Base-by-base conservation (phyloP, 1,140 invertebrate genomes). In the Euwallacea similis region DNA sequence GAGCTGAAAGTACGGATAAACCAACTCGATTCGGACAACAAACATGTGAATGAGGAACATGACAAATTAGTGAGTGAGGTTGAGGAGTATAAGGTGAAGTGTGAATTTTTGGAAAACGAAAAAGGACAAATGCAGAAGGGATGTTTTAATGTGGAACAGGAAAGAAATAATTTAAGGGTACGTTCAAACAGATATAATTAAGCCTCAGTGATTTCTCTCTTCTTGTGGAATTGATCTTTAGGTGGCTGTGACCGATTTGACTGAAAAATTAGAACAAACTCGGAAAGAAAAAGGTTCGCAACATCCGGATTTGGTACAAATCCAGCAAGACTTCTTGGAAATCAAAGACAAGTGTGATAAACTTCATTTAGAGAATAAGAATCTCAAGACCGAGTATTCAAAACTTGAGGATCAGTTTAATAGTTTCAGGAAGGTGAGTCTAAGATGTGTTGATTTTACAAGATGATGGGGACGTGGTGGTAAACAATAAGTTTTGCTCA, bases 1-100 rank as follows among this genome's bases (percentile, higher is more conserved):
- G 72, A 77, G 58, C 43, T 77, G 3, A 71, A 73, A 58, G 63
- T 75, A 8, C 56, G 73, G 43, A 58, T 75, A 4, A 69, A 71
- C 8, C 75, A 78, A 60, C 42, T 81, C 4, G 68, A 73, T 8
- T 70, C 68, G 2, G 80, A 81, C 63, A 80, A 79, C 70, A 76
- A 75, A 46, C 73, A 76, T 9, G 60, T 80, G 1, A 66, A 73
- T 10, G 75, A 79, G 61, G 80, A 81, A 61, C 77, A 80, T 46
- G 73, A 79, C 10, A 71, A 58, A 62, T 46, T 78, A 41, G 13
- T 77, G 2, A 46, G 63, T 2, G 76, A 80, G 56, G 42, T 75
- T 4, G 78, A 76, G 59, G 79, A 76, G 42, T 64, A 78, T 33
- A 80, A 78, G 70, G 54, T 77, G 0, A 75, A 73, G 44, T 56